Base-by-base conservation (phyloP, 2,113 vertebrate genomes). In the Guaruba guarouba region DNA sequence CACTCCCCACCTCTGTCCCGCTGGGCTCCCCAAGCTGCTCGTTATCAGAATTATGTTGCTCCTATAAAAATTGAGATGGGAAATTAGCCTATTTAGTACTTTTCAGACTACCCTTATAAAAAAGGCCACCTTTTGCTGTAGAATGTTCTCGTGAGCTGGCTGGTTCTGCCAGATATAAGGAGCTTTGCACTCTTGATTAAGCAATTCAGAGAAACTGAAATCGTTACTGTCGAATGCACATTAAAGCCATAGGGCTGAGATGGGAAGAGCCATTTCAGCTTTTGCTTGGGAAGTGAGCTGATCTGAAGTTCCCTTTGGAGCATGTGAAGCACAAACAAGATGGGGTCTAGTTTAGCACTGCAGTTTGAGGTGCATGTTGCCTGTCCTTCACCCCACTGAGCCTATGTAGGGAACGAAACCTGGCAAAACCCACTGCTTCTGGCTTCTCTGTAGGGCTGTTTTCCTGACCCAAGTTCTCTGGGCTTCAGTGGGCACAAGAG, bases 261-360 rank as follows among this genome's bases (percentile, higher is more conserved):
- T 57, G 66, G 67, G 83, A 82, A 75, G 76, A 91, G 31, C 52
- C 62, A 24, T 93, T 97, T 93, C 48, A 48, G 18, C 39, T 94
- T 78, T 79, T 83, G 49, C 31, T 59, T 57, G 76, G 43, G 41
- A 66, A 70, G 33, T 51, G 67, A 74, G 23, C 67, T 67, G 46
- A 35, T 81, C n/a, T 33, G 48, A 74, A 81, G 64, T 73, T 96
- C 69, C 63, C 22, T 57, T 82, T 4, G 9, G 64, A 37, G 27
- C 25, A 13, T 0, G 0, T 59, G 14, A 79, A 86, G 68, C 35
- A 29, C 24, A 6, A 68, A 39, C 33, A 80, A 64, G 61, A 46
- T 41, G 35, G 64, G n/a, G 17, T 44, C 28, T 11, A 43, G 48
- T 29, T 87, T 71, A 54, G 49, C 5, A 1, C 10, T 63, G 37